A percentile compares a stretch with the other conserved stretches of the same genome.
phyloP scores from a whole-genome alignment of 1,140 invertebrate species.

The Gryllus bimaculatus region DNA sequence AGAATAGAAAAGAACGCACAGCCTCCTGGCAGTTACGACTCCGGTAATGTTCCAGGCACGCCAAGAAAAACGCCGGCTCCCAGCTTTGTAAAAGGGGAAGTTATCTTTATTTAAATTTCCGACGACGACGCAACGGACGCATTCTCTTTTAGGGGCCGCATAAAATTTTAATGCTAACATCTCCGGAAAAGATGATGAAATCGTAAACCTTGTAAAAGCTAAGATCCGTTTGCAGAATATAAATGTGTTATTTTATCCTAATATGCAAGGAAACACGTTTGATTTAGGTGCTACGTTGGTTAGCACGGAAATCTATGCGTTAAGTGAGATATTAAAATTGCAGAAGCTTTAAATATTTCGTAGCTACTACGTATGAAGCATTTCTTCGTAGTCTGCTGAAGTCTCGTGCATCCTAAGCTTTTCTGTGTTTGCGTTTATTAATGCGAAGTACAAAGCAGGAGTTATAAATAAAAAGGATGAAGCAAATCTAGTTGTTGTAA shows the following conservation, averaged over 20 bases:
- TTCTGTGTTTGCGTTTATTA: neutral
- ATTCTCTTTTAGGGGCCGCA: neutral
- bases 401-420: neutral
- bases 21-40: neutral
- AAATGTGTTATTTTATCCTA: slow-evolving; percentile 6
- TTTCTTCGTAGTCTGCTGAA: neutral
- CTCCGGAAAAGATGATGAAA: slow-evolving; percentile 4
- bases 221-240: slow-evolving; percentile 4
- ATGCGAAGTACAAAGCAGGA: neutral
- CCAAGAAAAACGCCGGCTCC: neutral
- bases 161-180: slow-evolving; percentile 1
- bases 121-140: neutral
- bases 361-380: neutral
- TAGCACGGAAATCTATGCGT: neutral
- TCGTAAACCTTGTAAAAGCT: slow-evolving; percentile 1
- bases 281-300: slow-evolving; percentile 3
- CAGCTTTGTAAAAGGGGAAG: neutral
- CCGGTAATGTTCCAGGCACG: neutral
- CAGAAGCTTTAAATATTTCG: neutral
- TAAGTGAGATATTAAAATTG: neutral
- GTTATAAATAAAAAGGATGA: neutral
- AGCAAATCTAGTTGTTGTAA: neutral
- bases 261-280: neutral
- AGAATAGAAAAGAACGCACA: neutral
- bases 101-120: slow-evolving; percentile 6